Base-by-base conservation (phyloP, 1,140 invertebrate species). In the Pogonus chalceus region DNA sequence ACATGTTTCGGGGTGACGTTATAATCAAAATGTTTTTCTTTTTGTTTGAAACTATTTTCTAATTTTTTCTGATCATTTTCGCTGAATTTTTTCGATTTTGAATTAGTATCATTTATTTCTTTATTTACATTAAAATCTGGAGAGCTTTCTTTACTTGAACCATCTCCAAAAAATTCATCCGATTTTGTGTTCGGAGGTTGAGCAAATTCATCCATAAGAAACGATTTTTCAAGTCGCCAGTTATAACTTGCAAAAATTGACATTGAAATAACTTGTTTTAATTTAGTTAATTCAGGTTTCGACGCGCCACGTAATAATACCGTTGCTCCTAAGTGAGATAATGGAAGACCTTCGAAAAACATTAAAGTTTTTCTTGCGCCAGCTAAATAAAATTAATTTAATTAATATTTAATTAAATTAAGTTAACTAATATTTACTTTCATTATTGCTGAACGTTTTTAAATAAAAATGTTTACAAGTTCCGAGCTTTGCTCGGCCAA, bases 301-400 rank as follows among this genome's bases (percentile, higher is more conserved):
- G 80, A 77, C 2, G 79, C 86, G 0, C 95, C 95, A 24, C 92
- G 79, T 0, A 99, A 67, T 4, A 96, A 66, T 23, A 98, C 85
- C 0, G 93, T 94, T 62, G 90, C 92, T 0, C 93, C 93, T 0
- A 95, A 75, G 60, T 91, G 81, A 1, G 87, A 81, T 65, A 79
- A 78, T 0, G 84, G 81, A 64, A 93, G 91, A 1, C 92, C 91
- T 71, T 97, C 94, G 60, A 98, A 88, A 58, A 90, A 90, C 89
- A 97, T 92, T 1, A 97, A 68, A 0, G 89, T 93, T 77, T 96
- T 97, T 1, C 37, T 7, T 18, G 71, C 67, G 35, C 76, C 65
- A 69, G 76, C 79, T 80, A 62, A 14, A 69, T 69, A 66, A 52
- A 58, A 55, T 23, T 50, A 31, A 31, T 31, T 4, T 31, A 31